Conservation (phyloP, 1,140 invertebrate species). For the Heterodera carotae region DNA sequence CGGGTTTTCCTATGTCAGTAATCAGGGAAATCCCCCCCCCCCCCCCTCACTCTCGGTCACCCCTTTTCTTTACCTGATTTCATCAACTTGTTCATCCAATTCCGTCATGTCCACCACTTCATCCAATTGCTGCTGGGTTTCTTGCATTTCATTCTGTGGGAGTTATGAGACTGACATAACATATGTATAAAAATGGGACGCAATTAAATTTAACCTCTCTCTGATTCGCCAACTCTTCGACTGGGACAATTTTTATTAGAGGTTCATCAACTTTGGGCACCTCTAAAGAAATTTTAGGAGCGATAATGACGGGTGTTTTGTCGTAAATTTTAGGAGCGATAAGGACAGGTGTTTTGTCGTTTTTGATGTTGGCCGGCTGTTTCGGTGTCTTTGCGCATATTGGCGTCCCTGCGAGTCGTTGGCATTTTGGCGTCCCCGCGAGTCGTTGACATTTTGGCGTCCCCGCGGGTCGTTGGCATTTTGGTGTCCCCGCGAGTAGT, state of each 20-base stretch:
- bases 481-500: no score
- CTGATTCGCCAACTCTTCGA: background rate
- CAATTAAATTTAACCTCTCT: background rate
- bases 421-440: slow-evolving; percentile 20
- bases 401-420: no score
- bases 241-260: background rate
- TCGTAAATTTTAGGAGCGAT: slow-evolving; percentile 26
- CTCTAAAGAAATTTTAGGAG: no score
- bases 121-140: no score
- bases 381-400: slow-evolving; percentile 21
- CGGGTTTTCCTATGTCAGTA: no score
- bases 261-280: no score
- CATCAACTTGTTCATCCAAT: background rate
- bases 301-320: slow-evolving; percentile 23
- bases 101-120: background rate
- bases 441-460: no score
- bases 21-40: no score
- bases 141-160: background rate
- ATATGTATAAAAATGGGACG: no score
- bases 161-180: background rate
- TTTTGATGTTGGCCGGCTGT: slow-evolving; percentile 4
- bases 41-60: no score
- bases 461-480: no score
- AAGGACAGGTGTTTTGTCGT: no score
- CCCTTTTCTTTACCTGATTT: background rate